Percentiles rank a stretch among this genome's conserved stretches.
phyloP scores from a whole-genome alignment of 2,113 vertebrate genomes.

The Peromyscus leucopus region DNA sequence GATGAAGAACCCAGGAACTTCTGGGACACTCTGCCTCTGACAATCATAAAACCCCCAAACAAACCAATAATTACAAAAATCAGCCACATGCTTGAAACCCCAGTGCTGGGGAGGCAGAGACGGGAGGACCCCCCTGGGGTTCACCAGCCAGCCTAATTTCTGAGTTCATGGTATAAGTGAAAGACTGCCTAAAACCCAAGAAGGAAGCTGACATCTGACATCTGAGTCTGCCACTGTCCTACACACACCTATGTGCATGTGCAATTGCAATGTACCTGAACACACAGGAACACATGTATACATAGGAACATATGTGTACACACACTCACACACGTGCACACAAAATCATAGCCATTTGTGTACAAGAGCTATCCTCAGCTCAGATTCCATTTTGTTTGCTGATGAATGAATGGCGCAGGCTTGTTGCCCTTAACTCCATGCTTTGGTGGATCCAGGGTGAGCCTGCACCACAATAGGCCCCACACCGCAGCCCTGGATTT shows the following conservation, averaged over 20 bases:
- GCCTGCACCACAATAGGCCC: background rate
- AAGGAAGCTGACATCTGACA: background rate
- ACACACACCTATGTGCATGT: background rate
- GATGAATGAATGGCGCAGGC: accelerated
- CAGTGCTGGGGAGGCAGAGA: background rate
- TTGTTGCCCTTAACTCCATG: accelerated
- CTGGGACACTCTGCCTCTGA: background rate
- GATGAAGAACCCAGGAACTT: background rate
- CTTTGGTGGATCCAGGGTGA: accelerated
- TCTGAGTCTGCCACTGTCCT: background rate
- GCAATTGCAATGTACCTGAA: background rate
- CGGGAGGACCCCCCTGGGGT: background rate
- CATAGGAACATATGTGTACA: background rate
- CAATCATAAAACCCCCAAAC: background rate
- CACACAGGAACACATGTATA: background rate
- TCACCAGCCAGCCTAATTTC: background rate
- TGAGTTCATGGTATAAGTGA: background rate
- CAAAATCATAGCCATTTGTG: background rate
- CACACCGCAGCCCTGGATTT: background rate
- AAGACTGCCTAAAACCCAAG: background rate
- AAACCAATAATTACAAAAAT: background rate
- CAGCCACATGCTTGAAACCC: background rate
- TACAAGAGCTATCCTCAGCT: background rate
- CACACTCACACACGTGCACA: no score
- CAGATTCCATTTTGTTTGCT: background rate